Percentiles rank a stretch among this genome's conserved stretches.
Conservation (phyloP, 2,797 vertebrate genomes). For the Dallia pectoralis region DNA sequence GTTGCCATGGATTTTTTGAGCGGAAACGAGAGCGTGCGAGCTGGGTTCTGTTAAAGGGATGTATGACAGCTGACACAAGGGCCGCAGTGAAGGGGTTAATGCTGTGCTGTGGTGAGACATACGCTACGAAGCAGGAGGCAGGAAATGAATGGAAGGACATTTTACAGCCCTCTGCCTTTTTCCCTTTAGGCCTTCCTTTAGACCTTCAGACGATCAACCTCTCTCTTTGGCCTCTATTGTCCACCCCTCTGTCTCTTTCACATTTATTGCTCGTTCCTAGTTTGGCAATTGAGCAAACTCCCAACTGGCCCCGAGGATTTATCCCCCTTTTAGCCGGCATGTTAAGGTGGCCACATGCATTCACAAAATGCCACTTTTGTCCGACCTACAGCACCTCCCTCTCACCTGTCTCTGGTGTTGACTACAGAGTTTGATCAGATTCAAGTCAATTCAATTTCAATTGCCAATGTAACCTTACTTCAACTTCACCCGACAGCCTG, state of each 20-base stretch:
- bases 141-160: constrained; percentile 6
- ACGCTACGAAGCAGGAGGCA: neutral
- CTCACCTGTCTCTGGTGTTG: neutral
- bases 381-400: neutral
- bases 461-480: no score
- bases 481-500: no score
- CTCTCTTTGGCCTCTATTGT: no score
- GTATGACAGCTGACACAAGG: constrained; percentile 1
- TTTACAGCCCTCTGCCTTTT: constrained; percentile 5
- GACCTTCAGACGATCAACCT: neutral
- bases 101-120: neutral
- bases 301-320: no score
- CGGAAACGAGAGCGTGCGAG: constrained; percentile 27
- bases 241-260: no score
- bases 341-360: no score
- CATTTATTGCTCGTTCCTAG: no score
- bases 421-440: neutral
- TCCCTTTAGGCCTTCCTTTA: constrained; percentile 14
- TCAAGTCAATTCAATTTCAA: no score
- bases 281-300: no score
- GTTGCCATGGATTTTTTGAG: constrained; percentile 41
- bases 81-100: constrained; percentile 11
- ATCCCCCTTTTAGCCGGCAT: no score
- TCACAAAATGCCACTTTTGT: no score
- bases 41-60: constrained; percentile 34